phyloP scores from a whole-genome alignment of 2,888 invertebrate species.

The Formica aserva region DNA sequence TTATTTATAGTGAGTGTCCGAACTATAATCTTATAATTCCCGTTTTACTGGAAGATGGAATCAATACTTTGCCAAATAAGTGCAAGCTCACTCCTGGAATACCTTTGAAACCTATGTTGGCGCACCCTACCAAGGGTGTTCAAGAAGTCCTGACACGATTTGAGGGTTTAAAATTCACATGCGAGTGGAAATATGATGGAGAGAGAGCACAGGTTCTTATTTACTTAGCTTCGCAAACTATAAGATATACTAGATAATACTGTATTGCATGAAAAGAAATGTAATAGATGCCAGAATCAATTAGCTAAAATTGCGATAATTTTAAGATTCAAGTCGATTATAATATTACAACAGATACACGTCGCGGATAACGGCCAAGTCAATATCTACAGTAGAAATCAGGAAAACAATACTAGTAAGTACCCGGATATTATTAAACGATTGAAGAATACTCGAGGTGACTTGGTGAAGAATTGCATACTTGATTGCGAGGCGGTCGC shows the following conservation, averaged over 20 bases:
- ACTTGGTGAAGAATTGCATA: slow-evolving; percentile 92
- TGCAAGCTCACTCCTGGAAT: slow-evolving; percentile 96
- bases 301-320: not conserved
- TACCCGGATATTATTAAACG: slow-evolving; percentile 97
- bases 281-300: not conserved
- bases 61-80: slow-evolving; percentile 90
- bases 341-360: slow-evolving; percentile 89
- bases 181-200: slow-evolving; percentile 99
- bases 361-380: slow-evolving; percentile 89
- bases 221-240: not conserved
- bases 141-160: slow-evolving; percentile 93
- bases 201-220: slow-evolving; percentile 95
- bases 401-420: slow-evolving; percentile 97
- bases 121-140: slow-evolving; percentile 98
- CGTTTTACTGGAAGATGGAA: slow-evolving; percentile 92
- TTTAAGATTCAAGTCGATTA: not conserved
- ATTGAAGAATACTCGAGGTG: slow-evolving; percentile 87
- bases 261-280: not conserved
- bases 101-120: slow-evolving; percentile 99
- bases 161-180: slow-evolving; percentile 95
- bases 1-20: slow-evolving; percentile 93
- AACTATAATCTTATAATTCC: slow-evolving; percentile 95
- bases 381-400: slow-evolving; percentile 97
- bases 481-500: slow-evolving; percentile 99
- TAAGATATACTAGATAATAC: not conserved